These are phyloP conservation scores for Bolinopsis microptera DNA, from an alignment of 37 sponge, comb jelly and placozoan species.

Conservation along the genomic window DNA sequence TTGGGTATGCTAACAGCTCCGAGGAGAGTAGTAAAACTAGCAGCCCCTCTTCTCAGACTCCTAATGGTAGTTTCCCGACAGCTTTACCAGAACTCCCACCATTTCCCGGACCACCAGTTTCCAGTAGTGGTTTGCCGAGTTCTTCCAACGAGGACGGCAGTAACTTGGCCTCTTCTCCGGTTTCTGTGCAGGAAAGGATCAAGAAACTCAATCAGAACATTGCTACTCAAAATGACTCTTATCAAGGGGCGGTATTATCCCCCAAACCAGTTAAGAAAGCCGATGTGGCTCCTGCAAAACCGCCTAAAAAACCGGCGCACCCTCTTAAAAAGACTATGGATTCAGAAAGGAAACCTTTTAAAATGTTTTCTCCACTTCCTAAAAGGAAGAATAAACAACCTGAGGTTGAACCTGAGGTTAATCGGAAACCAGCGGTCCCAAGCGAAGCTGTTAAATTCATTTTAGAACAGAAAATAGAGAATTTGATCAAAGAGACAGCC, in stretches of 20 bases:
- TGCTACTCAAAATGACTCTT: constrained; percentile 47
- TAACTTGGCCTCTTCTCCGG: background rate
- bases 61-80: background rate
- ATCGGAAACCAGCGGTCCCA: constrained; percentile 71
- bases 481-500: constrained; percentile 74
- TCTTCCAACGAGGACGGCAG: background rate
- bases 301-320: constrained; percentile 1
- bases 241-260: constrained; percentile 11
- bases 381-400: constrained; percentile 20
- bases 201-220: constrained; percentile 49
- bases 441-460: constrained; percentile 96
- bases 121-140: background rate
- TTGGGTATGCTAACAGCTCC: background rate
- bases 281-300: background rate
- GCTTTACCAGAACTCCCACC: background rate
- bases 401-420: background rate
- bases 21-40: background rate
- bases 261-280: constrained; percentile 50
- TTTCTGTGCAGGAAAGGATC: constrained; percentile 51
- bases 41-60: background rate
- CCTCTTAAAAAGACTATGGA: background rate
- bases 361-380: constrained; percentile 53
- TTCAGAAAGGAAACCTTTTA: constrained; percentile 35
- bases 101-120: background rate
- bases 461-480: constrained; percentile 93